Base-by-base conservation (phyloP, 2,797 vertebrate genomes). In the Anolis apletophallus region DNA sequence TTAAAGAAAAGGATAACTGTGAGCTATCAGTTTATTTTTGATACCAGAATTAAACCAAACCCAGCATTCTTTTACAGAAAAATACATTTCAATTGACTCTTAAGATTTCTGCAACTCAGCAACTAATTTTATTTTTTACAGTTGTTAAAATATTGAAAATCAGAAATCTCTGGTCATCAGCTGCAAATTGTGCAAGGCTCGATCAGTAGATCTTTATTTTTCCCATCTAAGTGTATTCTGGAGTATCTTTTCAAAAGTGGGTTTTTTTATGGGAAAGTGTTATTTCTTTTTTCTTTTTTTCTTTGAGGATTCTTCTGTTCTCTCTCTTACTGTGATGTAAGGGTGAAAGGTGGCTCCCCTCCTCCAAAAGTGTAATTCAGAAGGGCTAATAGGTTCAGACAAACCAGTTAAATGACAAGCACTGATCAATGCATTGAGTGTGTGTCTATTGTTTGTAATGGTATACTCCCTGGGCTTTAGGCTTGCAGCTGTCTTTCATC, bases 401-500 rank as follows among this genome's bases (percentile, higher is more conserved):
- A 3, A 72, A 59, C 3, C n/a, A 12, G 34, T 2, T 7, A 67
- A 80, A 32, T 76, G 50, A 57, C 59, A 80, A 83, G 85, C 69
- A 50, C 32, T 67, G 9, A 85, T 78, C 21, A 0, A 67, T 84
- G 72, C 2, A 17, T 74, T 40, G 40, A 80, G 82, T 17, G 67
- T 82, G 52, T 0, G 0, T 0, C 54, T 59, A 0, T 14, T 52
- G 46, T 68, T 26, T 13, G 75, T 12, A 83, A 82, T 0, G 1
- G 1, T 83, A 7, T 14, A 69, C 83, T 85, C 46, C 88, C 57
- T 4, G 36, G 85, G 80, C 88, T 89, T 34, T 77, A 57, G 21
- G 32, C 84, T 86, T 86, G 82, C 75, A 91, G 88, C 90, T 91
- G 85, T 83, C 82, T 91, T 90, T 91, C 87, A 80, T 88, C 85